Evolutionary conservation across 2,797 vertebrate species (phyloP).

Genomic region (Tamandua tetradactyla): DNA sequence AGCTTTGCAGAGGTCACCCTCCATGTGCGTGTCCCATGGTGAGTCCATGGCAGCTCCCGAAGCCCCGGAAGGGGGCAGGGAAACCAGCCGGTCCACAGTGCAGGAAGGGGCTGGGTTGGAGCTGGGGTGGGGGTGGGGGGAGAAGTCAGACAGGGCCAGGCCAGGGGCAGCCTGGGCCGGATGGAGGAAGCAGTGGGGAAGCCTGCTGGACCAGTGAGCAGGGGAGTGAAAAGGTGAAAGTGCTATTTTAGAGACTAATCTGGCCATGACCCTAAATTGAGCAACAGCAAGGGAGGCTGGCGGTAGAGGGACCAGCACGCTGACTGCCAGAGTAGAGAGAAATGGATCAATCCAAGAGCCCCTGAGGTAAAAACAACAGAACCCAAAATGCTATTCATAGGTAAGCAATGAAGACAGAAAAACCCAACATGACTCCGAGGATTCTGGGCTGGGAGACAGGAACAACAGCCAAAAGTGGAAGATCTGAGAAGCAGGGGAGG

Average conservation of each 20-base stretch:
- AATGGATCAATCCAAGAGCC: neutral
- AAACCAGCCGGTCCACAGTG: neutral
- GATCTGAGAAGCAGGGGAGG: neutral
- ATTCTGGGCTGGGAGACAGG: neutral
- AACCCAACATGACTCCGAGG: neutral
- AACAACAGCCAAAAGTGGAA: neutral
- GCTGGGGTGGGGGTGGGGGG: accelerated
- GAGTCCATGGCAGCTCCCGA: neutral
- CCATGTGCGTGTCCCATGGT: neutral
- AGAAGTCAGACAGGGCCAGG: too few species aligned
- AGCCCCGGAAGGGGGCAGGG: neutral
- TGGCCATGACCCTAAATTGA: neutral
- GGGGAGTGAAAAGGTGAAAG: neutral
- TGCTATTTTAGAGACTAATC: neutral
- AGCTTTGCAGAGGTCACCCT: neutral
- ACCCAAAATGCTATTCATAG: neutral
- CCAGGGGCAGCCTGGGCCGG: too few species aligned
- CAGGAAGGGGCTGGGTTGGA: neutral
- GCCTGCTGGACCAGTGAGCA: neutral
- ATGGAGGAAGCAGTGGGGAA: neutral
- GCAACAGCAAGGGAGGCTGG: neutral
- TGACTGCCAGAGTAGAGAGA: neutral
- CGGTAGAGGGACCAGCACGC: neutral
- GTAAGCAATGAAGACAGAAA: neutral
- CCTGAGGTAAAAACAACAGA: neutral